Conservation (phyloP, 2,888 invertebrate genomes). For the Ornithoptera alexandrae region DNA sequence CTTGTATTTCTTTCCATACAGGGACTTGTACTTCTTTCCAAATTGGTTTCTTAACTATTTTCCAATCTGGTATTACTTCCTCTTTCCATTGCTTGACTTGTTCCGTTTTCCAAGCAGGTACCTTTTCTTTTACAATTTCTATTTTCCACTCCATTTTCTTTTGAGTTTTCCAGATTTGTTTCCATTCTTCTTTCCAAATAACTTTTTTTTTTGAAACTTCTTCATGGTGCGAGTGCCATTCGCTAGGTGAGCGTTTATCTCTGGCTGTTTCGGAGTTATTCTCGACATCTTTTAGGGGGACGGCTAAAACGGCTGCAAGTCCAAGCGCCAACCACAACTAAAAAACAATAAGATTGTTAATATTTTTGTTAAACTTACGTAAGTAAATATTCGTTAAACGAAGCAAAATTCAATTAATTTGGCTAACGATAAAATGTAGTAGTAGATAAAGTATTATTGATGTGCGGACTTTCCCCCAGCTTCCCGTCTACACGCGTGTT, state of each 20-base stretch:
- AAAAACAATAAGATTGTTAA: constrained; percentile 41
- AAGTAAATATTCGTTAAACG: no score
- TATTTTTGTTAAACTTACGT: no score
- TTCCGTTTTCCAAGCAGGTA: constrained; percentile 88
- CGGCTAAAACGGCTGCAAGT: constrained; percentile 68
- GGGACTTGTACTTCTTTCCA: constrained; percentile 85
- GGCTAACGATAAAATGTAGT: no score
- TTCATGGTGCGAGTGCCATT: constrained; percentile 79
- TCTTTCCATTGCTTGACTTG: constrained; percentile 90
- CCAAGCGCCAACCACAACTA: constrained; percentile 82
- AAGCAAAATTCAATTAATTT: no score
- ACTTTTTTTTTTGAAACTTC: constrained; percentile 91
- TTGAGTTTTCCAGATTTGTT: constrained; percentile 86
- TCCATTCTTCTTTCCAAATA: constrained; percentile 91
- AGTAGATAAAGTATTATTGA: no score
- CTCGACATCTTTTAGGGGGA: constrained; percentile 55
- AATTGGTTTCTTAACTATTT: constrained; percentile 84
- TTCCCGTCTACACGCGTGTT: no score
- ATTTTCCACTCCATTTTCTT: constrained; percentile 87
- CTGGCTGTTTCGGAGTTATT: constrained; percentile 61
- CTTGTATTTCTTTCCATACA: constrained; percentile 84
- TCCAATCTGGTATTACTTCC: constrained; percentile 86
- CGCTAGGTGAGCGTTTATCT: constrained; percentile 78
- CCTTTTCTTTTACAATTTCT: constrained; percentile 87
- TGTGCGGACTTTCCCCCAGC: no score